Conservation (phyloP, 1,140 invertebrate genomes). For the Rhyacophila brunnea region DNA sequence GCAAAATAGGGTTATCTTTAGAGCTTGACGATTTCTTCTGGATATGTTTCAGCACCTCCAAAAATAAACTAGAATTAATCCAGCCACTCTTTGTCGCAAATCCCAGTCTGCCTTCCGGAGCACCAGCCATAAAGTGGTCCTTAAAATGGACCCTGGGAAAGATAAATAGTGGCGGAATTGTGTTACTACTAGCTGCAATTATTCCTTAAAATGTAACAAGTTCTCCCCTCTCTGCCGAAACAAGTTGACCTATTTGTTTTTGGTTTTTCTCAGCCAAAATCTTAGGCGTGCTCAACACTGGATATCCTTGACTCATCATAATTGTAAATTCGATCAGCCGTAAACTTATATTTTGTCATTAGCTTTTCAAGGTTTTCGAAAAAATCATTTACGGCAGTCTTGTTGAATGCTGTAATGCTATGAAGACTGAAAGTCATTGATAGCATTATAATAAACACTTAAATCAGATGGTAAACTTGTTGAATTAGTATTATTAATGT, state of each 20-base stretch:
- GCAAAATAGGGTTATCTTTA: conserved; percentile 41
- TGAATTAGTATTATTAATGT: conserved; percentile 39
- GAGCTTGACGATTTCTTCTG: conserved; percentile 38
- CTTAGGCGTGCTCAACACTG: conserved; percentile 40
- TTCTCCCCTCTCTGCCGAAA: conserved; percentile 43
- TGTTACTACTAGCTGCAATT: conserved; percentile 43
- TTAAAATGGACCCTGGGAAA: conserved; percentile 41
- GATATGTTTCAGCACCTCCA: conserved; percentile 44
- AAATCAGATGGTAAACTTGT: conserved; percentile 33
- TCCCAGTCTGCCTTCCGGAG: conserved; percentile 46
- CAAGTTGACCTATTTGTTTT: conserved; percentile 44
- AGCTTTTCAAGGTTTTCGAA: conserved; percentile 39
- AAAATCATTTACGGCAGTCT: conserved; percentile 36
- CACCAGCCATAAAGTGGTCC: conserved; percentile 44
- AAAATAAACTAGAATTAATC: conserved; percentile 49
- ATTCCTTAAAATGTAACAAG: conserved; percentile 42
- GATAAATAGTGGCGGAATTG: conserved; percentile 42
- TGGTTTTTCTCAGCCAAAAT: conserved; percentile 38
- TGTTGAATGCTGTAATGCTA: conserved; percentile 44
- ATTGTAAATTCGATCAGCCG: no score
- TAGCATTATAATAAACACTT: conserved; percentile 31
- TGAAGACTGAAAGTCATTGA: conserved; percentile 40
- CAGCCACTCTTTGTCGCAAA: conserved; percentile 47
- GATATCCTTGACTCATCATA: conserved; percentile 51
- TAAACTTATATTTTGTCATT: conserved; percentile 43